Evolutionary conservation across 2,888 invertebrate genomes (phyloP).

Genomic region (Oscheius sp.): DNA sequence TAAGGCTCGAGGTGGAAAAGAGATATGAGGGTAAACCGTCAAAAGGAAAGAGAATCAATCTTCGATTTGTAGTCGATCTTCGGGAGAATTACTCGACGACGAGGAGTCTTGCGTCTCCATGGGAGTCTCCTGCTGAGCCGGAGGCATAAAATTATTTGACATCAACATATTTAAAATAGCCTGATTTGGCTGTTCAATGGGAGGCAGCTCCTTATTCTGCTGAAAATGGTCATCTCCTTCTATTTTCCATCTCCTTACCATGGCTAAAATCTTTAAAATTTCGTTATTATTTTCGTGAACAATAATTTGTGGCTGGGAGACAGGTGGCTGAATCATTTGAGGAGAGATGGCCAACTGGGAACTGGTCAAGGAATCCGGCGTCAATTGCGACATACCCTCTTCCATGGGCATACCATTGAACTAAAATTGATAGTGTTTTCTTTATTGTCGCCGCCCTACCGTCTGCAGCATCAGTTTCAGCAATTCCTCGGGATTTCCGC

Average conservation of each 20-base stretch:
- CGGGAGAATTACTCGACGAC: conserved; percentile 23
- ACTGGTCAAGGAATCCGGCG: no score
- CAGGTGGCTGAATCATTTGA: neutral
- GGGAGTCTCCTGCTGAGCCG: conserved; percentile 8
- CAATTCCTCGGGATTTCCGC: conserved; percentile 22
- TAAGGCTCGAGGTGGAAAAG: conserved; percentile 15
- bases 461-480: conserved; percentile 21
- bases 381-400: neutral
- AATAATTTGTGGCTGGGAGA: conserved; percentile 8
- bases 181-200: neutral
- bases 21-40: conserved; percentile 4
- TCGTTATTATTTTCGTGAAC: conserved; percentile 27
- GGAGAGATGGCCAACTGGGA: neutral
- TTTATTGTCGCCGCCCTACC: neutral
- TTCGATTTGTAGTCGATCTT: conserved; percentile 27
- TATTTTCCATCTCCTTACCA: neutral
- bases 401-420: neutral
- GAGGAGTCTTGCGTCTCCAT: conserved; percentile 16
- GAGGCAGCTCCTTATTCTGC: neutral
- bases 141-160: conserved; percentile 5
- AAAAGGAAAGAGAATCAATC: conserved; percentile 3
- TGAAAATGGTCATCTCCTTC: neutral
- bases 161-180: conserved; percentile 10
- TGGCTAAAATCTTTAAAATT: conserved; percentile 3
- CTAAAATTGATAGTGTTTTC: neutral